A percentile compares a stretch with the other conserved stretches of the same genome.
Conservation (phyloP, 2,888 invertebrate genomes). For the Branchipolynoe longqiensis region DNA sequence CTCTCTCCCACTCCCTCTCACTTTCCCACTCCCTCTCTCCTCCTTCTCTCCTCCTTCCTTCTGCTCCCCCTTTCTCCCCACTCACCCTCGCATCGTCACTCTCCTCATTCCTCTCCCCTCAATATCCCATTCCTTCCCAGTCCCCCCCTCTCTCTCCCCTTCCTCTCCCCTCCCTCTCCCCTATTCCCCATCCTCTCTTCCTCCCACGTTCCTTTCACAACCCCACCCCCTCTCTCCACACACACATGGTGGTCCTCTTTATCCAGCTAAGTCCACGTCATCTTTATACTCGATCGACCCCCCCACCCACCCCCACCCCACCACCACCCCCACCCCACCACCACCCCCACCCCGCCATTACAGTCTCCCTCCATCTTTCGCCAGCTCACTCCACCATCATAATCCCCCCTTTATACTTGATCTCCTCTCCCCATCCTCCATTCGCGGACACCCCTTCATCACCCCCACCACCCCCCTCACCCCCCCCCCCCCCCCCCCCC, state of each 20-base stretch:
- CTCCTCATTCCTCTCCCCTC: background rate
- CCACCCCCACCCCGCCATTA: background rate
- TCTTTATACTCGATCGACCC: too few species aligned
- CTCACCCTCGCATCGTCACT: background rate
- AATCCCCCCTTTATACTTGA: background rate
- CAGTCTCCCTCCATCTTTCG: background rate
- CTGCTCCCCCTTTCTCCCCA: background rate
- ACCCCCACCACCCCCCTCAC: background rate
- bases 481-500: background rate
- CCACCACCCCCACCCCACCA: background rate
- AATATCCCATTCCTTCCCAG: background rate
- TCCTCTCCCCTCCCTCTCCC: background rate
- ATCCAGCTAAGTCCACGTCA: too few species aligned
- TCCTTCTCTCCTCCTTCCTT: background rate
- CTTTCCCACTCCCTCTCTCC: too few species aligned
- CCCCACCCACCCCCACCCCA: background rate
- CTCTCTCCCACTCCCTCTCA: too few species aligned
- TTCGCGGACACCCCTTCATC: background rate
- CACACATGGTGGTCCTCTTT: background rate
- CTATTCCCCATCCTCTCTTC: too few species aligned
- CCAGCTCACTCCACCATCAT: background rate
- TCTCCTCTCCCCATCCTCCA: background rate
- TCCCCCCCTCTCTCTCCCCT: background rate
- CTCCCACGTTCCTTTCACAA: conserved; percentile 18
- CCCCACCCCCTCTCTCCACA: conserved; percentile 14